Conservation (phyloP, 2,888 invertebrate species). For the Volucella zonaria region DNA sequence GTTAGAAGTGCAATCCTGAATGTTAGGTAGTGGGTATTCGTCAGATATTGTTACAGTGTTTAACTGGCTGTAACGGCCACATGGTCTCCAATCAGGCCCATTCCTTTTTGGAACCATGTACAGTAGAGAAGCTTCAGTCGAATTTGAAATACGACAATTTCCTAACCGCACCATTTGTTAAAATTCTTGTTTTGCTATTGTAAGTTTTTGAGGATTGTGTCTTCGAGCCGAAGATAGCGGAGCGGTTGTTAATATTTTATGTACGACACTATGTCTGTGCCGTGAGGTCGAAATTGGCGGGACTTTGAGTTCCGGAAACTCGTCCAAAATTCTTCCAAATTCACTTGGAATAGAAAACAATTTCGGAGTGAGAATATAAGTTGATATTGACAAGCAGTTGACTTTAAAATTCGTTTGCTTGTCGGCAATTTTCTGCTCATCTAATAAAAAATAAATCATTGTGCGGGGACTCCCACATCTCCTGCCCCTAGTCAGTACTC, state of each 20-base stretch:
- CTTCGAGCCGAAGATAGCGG: too few species aligned
- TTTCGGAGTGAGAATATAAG: neutral
- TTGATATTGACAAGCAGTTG: neutral
- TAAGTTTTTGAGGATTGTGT: slow-evolving; percentile 73
- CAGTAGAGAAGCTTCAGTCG: slow-evolving; percentile 75
- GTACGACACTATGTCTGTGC: slow-evolving; percentile 6
- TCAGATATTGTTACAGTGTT: slow-evolving; percentile 24
- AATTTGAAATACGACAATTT: slow-evolving; percentile 70
- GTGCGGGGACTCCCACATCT: too few species aligned
- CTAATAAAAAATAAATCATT: too few species aligned
- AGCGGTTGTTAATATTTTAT: slow-evolving; percentile 52
- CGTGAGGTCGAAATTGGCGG: neutral
- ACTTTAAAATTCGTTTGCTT: neutral
- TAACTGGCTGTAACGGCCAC: slow-evolving; percentile 11
- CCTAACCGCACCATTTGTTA: slow-evolving; percentile 72
- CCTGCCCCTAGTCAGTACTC: too few species aligned
- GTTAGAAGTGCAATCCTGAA: slow-evolving; percentile 19
- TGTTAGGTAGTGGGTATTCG: slow-evolving; percentile 34
- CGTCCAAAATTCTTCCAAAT: neutral
- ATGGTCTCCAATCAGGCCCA: slow-evolving; percentile 1
- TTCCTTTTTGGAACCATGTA: slow-evolving; percentile 74
- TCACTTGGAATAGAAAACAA: neutral
- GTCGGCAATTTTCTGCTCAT: neutral
- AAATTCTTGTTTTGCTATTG: slow-evolving; percentile 74
- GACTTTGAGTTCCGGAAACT: too few species aligned